Base-by-base conservation (phyloP, 2,888 invertebrate genomes). In the Hetaerina titia region DNA sequence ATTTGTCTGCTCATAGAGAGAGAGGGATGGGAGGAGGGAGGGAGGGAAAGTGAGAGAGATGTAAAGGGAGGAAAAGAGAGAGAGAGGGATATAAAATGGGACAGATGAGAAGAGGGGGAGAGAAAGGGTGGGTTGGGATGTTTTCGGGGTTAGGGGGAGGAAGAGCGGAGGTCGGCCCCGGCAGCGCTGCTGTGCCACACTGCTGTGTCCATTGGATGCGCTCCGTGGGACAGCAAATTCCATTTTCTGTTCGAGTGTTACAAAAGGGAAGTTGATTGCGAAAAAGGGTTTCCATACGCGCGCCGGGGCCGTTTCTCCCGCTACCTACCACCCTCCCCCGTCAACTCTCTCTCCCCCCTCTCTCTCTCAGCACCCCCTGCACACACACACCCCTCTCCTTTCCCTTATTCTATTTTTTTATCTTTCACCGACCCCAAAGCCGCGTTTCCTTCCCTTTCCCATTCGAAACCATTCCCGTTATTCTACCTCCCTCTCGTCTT, bases 181-280 rank as follows among this genome's bases (percentile, higher is more conserved):
- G 45, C 45, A n/a, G 69, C 5, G n/a, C 69, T 17, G 63, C 63
- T 17, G 60, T 17, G 17, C 60, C 60, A 60, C 90, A n/a, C 90
- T 64, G 13, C 22, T 56, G 92, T 64, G 64, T 64, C 90, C 90
- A 90, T 92, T 56, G 92, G 69, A 92, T 74, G 69, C 92, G 92
- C 92, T 92, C 31, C 92, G 92, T 58, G 90, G 90, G 64, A 64
- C 64, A 58, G 92, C 92, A 92, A 92, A 92, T 92, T 92, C 92
- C 74, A 92, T 92, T 92, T 92, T 92, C 92, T 92, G 92, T 74
- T 74, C 92, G 90, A 90, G 90, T 90, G 92, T 92, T 69, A 92
- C 92, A 74, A 92, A 92, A 74, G 92, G 92, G 92, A 92, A 56
- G 92, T n/a, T 92, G 92, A 92, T 92, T 92, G 92, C 56, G 92